These are phyloP conservation scores for Orius insidiosus DNA, from an alignment of 1,140 invertebrate species.

Conservation along the genomic window DNA sequence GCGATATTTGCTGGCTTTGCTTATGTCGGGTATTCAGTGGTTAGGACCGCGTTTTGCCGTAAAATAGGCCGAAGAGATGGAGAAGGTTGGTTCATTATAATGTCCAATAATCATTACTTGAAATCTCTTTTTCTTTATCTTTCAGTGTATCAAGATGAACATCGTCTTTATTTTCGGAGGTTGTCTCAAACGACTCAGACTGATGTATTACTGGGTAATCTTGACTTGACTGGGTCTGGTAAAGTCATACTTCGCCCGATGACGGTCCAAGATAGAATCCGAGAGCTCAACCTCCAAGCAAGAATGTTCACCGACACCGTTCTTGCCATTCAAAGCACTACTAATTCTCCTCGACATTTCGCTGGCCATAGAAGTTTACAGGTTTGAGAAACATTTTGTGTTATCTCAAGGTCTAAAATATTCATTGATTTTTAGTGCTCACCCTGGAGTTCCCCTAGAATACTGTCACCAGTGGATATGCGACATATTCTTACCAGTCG, in stretches of 20 bases:
- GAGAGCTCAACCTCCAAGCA: conserved; percentile 32
- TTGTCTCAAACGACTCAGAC: conserved; percentile 35
- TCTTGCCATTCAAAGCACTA: conserved; percentile 28
- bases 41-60: conserved; percentile 31
- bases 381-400: conserved; percentile 22
- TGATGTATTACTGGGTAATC: conserved; percentile 30
- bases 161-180: conserved; percentile 28
- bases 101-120: background rate
- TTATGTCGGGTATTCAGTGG: conserved; percentile 35
- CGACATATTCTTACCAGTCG: conserved; percentile 30
- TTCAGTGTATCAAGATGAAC: conserved; percentile 25
- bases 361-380: conserved; percentile 29
- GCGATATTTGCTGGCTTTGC: conserved; percentile 36
- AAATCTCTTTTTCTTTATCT: conserved; percentile 4
- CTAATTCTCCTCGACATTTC: conserved; percentile 22
- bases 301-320: conserved; percentile 34
- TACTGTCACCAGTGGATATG: conserved; percentile 33
- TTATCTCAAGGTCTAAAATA: too few relatives aligned
- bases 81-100: conserved; percentile 19
- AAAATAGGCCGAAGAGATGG: conserved; percentile 24
- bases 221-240: conserved; percentile 25
- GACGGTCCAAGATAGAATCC: conserved; percentile 32
- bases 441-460: conserved; percentile 34
- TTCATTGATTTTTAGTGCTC: conserved; percentile 26
- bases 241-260: conserved; percentile 29